Conservation (phyloP, 2,797 vertebrate species). For the Crypturellus tataupa region DNA sequence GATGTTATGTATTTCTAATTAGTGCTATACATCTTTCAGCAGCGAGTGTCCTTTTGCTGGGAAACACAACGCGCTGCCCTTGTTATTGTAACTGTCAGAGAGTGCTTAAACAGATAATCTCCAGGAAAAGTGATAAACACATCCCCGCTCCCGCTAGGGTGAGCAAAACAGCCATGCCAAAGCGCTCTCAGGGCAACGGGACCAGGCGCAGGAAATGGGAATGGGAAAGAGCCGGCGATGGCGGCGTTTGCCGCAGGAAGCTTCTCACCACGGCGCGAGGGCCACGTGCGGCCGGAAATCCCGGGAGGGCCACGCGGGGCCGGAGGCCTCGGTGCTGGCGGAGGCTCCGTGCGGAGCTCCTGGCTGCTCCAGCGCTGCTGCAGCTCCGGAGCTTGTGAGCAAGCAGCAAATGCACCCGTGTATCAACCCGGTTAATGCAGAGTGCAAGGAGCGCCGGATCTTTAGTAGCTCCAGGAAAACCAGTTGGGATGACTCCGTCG, state of each 20-base stretch:
- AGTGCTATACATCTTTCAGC: slow-evolving; percentile 99
- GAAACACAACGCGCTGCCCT: slow-evolving; percentile 87
- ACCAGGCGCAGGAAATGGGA: slow-evolving; percentile 82
- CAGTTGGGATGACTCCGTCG: background rate
- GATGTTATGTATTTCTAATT: slow-evolving; percentile 99
- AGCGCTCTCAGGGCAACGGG: slow-evolving; percentile 79
- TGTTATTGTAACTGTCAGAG: slow-evolving; percentile 91
- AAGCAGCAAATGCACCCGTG: background rate
- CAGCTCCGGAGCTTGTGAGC: background rate
- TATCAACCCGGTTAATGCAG: background rate
- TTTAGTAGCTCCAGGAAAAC: background rate
- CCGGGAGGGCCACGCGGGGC: slow-evolving; percentile 6
- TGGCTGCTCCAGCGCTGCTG: background rate
- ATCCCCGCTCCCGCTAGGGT: slow-evolving; percentile 83
- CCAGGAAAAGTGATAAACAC: slow-evolving; percentile 88
- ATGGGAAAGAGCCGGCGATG: slow-evolving; percentile 62
- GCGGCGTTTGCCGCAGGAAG: slow-evolving; percentile 57
- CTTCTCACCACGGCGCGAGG: background rate
- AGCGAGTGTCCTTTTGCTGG: slow-evolving; percentile 94
- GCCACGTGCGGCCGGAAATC: slow-evolving; percentile 42
- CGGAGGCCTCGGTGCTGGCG: accelerated
- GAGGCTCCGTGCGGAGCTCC: background rate
- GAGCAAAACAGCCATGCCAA: slow-evolving; percentile 80
- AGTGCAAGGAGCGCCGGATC: background rate
- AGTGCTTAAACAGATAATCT: slow-evolving; percentile 89